phyloP scores from a whole-genome alignment of 1,140 invertebrate species.

The Tetramorium alpestre region DNA sequence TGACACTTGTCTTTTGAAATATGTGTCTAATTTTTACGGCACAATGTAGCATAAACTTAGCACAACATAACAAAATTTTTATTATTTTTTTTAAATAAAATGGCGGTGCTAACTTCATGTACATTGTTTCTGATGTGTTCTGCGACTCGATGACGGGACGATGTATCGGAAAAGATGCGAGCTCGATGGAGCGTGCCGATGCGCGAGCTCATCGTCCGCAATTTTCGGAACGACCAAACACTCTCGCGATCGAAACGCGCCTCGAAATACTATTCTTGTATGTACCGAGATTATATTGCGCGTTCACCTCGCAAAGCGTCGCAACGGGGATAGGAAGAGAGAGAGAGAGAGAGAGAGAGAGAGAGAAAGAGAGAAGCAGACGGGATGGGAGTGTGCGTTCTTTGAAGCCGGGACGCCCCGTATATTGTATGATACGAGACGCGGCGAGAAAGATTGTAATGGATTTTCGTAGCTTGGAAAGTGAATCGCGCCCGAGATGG shows the following conservation, averaged over 20 bases:
- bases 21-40: too few species aligned
- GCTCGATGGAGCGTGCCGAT: constrained; percentile 29
- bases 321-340: not conserved
- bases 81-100: too few species aligned
- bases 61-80: too few species aligned
- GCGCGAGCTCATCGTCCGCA: not conserved
- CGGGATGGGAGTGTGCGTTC: constrained; percentile 6
- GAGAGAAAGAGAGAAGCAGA: not conserved
- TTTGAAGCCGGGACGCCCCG: constrained; percentile 45
- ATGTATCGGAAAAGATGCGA: constrained; percentile 19
- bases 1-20: too few species aligned
- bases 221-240: constrained; percentile 33
- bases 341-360: not conserved
- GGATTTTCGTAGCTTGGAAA: constrained; percentile 58
- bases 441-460: constrained; percentile 55
- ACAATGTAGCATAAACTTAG: too few species aligned
- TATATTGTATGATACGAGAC: constrained; percentile 53
- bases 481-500: constrained; percentile 51
- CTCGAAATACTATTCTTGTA: constrained; percentile 43
- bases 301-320: constrained; percentile 23
- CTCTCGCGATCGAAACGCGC: constrained; percentile 25
- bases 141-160: constrained; percentile 13
- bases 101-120: too few species aligned
- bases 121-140: not conserved
- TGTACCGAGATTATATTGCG: constrained; percentile 47